phyloP scores from a whole-genome alignment of 2,797 vertebrate species.

The Prunella strophiata region DNA sequence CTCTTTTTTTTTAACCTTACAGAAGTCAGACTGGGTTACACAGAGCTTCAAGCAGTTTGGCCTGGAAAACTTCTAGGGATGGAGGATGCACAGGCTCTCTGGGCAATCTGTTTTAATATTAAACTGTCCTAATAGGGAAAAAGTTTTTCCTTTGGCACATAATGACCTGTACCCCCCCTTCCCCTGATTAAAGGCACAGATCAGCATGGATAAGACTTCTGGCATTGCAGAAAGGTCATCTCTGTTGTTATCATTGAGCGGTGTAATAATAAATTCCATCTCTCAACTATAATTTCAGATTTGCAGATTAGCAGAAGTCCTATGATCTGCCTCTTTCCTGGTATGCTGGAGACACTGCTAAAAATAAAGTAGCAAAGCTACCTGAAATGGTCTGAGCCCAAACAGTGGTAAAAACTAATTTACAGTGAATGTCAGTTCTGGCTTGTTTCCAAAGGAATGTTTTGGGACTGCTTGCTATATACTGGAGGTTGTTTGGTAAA shows the following conservation, averaged over 20 bases:
- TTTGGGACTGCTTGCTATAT: neutral
- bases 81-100: neutral
- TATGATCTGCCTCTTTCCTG: slow-evolving; percentile 37
- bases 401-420: slow-evolving; percentile 44
- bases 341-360: slow-evolving; percentile 27
- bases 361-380: slow-evolving; percentile 47
- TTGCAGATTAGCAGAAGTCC: slow-evolving; percentile 55
- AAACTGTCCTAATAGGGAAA: neutral
- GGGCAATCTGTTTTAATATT: neutral
- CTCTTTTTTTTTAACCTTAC: neutral
- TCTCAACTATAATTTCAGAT: slow-evolving; percentile 47
- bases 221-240: slow-evolving; percentile 44
- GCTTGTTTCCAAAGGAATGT: slow-evolving; percentile 13
- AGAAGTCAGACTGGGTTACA: neutral
- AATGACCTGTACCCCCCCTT: neutral
- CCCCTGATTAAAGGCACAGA: neutral
- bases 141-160: neutral
- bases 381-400: slow-evolving; percentile 2
- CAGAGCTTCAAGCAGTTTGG: neutral
- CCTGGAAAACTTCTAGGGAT: neutral
- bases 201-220: neutral
- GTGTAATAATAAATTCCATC: slow-evolving; percentile 12
- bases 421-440: neutral
- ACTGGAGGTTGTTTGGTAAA: slow-evolving; percentile 45
- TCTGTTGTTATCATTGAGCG: slow-evolving; percentile 32